phyloP scores from a whole-genome alignment of 2,797 vertebrate genomes.

The Peromyscus melanophrys region DNA sequence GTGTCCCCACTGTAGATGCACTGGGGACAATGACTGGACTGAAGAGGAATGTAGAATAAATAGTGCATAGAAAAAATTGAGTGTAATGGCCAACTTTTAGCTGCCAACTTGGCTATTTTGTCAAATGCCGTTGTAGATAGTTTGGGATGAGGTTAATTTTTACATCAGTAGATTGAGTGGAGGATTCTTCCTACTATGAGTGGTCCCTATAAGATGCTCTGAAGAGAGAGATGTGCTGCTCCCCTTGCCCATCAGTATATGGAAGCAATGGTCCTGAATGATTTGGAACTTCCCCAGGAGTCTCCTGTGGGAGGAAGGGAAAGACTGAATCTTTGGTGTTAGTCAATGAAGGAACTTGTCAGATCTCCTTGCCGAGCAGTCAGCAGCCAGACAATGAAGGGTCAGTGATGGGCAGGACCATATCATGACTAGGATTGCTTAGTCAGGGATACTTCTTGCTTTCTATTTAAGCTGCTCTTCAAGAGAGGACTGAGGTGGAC shows the following conservation, averaged over 20 bases:
- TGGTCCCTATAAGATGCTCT: not conserved
- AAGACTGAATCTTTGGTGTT: not conserved
- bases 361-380: not conserved
- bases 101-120: not conserved
- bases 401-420: not conserved
- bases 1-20: not conserved
- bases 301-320: not conserved
- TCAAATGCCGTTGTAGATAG: not conserved
- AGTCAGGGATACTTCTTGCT: not conserved
- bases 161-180: not conserved
- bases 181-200: not conserved
- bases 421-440: not conserved
- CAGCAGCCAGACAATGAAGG: not conserved
- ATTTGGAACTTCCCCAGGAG: not conserved
- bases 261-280: not conserved
- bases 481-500: not conserved
- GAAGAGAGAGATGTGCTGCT: not conserved
- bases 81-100: not conserved
- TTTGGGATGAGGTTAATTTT: not conserved
- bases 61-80: not conserved
- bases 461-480: not conserved
- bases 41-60: not conserved
- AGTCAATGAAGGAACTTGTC: not conserved
- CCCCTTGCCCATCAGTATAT: not conserved
- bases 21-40: not conserved